Base-by-base conservation (phyloP, 2,113 vertebrate genomes). In the Podarcis muralis region DNA sequence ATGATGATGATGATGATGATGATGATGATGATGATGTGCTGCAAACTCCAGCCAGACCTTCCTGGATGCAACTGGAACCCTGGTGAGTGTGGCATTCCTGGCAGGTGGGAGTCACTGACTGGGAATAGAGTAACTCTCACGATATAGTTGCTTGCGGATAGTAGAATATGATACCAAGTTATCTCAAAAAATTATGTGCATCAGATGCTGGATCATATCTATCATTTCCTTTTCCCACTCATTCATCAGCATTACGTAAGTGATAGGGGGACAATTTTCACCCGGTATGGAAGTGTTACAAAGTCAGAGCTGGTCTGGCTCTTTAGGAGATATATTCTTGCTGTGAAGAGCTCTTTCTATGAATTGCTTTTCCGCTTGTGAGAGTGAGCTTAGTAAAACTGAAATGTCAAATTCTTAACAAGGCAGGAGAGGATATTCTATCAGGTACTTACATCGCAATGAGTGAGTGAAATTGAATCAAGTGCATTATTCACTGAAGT, bases 401-500 rank as follows among this genome's bases (percentile, higher is more conserved):
- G 66, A 94, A 95, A 90, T 92, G 85, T 93, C 92, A 95, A 91
- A 90, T 11, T 43, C 37, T 74, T 84, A 86, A 76, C 75, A 92
- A 91, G 75, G 16, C 90, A 81, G 59, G 72, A 92, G 48, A 86
- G 4, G 27, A 37, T 87, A 88, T 88, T 94, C 93, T 90, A 92
- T 91, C 85, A 91, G 82, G 57, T 40, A 91, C 79, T 92, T 91
- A 84, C 23, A 81, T 86, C 79, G 87, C 69, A 91, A 79, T 83
- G 74, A 83, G 40, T 90, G 83, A 90, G n/a, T 92, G 93, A 92
- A 93, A 90, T 75, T 78, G 89, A 92, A 83, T 90, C 57, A 92
- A 92, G 80, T 90, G 22, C 57, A 90, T 90, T 92, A 91, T 91
- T 95, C 87, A 90, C 40, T 90, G 83, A 90, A 93, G 91, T 93